Percentiles rank a stretch among this genome's conserved stretches.
Evolutionary conservation across 2,797 vertebrate species (phyloP).

Genomic region (Syngnathus rostellatus): DNA sequence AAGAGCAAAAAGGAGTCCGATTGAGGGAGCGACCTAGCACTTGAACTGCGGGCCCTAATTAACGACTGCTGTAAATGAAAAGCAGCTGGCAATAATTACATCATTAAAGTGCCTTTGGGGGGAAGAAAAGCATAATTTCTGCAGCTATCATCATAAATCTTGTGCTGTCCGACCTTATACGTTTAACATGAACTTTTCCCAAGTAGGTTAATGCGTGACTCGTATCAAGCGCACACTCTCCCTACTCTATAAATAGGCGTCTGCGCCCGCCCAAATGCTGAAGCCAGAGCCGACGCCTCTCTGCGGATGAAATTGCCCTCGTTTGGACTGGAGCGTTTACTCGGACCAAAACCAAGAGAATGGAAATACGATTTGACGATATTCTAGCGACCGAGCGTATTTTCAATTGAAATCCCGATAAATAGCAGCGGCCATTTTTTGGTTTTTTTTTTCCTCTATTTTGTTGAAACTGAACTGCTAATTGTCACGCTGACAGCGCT

Average conservation of each 20-base stretch:
- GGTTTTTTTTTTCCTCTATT: conserved; percentile 75
- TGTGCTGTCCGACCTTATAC: conserved; percentile 84
- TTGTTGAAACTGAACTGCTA: conserved; percentile 54
- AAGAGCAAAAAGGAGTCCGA: conserved; percentile 11
- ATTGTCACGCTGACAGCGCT: conserved; percentile 41
- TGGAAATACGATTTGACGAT: not conserved
- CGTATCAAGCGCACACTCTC: conserved; percentile 83
- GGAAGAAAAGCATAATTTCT: conserved; percentile 94
- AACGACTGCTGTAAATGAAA: conserved; percentile 83
- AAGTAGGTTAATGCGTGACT: conserved; percentile 85
- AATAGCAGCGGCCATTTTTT: conserved; percentile 54
- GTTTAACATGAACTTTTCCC: conserved; percentile 78
- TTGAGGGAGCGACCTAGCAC: conserved; percentile 54
- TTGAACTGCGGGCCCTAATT: conserved; percentile 86
- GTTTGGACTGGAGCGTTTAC: not conserved
- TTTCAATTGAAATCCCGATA: conserved; percentile 36
- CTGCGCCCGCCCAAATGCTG: conserved; percentile 25
- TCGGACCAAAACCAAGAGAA: not conserved
- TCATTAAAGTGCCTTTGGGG: conserved; percentile 92
- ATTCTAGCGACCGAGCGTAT: conserved; percentile 4
- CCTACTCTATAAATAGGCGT: conserved; percentile 75
- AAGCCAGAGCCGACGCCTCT: conserved; percentile 56
- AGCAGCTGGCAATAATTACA: conserved; percentile 98
- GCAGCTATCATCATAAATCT: conserved; percentile 96
- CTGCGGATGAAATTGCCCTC: not conserved